Evolutionary conservation across 1,140 invertebrate species (phyloP).

Genomic region (Lethrus apterus): DNA sequence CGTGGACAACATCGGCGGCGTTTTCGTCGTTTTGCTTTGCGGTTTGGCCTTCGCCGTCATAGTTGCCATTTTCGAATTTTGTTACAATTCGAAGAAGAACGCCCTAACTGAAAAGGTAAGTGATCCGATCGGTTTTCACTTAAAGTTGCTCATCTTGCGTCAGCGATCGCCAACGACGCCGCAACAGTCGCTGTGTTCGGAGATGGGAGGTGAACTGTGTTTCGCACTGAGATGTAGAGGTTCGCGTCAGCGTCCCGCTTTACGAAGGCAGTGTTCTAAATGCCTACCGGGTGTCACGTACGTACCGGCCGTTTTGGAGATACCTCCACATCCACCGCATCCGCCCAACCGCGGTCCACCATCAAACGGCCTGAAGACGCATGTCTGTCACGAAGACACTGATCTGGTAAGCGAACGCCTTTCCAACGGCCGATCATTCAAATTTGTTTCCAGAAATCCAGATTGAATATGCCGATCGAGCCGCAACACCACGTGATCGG

Average conservation of each 20-base stretch:
- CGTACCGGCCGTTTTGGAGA: slow-evolving; percentile 32
- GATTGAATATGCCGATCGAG: slow-evolving; percentile 13
- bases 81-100: slow-evolving; percentile 69
- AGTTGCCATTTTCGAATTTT: slow-evolving; percentile 73
- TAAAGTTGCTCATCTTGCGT: not conserved
- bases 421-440: too few relatives aligned
- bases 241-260: slow-evolving; percentile 55
- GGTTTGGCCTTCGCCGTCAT: slow-evolving; percentile 67
- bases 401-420: slow-evolving; percentile 7
- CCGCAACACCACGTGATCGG: slow-evolving; percentile 17
- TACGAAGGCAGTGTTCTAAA: slow-evolving; percentile 59
- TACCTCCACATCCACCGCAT: slow-evolving; percentile 32
- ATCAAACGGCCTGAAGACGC: slow-evolving; percentile 23
- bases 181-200: slow-evolving; percentile 70
- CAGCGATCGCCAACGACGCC: slow-evolving; percentile 34
- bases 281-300: slow-evolving; percentile 44
- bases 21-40: slow-evolving; percentile 84
- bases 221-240: slow-evolving; percentile 68
- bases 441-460: slow-evolving; percentile 11
- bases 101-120: slow-evolving; percentile 58
- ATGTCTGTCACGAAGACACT: slow-evolving; percentile 24
- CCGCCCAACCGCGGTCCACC: slow-evolving; percentile 38
- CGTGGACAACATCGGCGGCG: slow-evolving; percentile 82
- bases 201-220: slow-evolving; percentile 73
- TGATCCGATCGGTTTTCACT: slow-evolving; percentile 13